Percentiles rank a stretch among this genome's conserved stretches.
Conservation (phyloP, 2,113 vertebrate species). For the Tichodroma muraria region DNA sequence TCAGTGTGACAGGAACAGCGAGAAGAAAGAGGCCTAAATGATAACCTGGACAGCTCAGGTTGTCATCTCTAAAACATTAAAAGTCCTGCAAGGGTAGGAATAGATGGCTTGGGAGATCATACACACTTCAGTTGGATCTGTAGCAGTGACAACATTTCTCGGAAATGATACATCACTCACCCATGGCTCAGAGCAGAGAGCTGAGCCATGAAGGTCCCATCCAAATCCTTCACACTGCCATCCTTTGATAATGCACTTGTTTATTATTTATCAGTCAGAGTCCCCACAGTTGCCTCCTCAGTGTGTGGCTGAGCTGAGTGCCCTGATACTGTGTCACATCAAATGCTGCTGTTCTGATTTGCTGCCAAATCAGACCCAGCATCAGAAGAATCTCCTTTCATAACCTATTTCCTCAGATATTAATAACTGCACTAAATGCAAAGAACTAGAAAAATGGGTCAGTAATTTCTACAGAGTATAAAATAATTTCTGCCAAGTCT, state of each 20-base stretch:
- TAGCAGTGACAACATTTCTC: not conserved
- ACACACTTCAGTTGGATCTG: not conserved
- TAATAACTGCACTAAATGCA: not conserved
- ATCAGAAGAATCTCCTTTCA: not conserved
- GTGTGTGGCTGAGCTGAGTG: not conserved
- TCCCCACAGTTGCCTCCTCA: not conserved
- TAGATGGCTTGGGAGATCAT: not conserved
- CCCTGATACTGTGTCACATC: not conserved
- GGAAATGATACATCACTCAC: not conserved
- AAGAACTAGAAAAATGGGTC: not conserved
- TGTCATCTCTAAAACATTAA: not conserved
- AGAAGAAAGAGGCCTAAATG: not conserved
- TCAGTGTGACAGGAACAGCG: not conserved
- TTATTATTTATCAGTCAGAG: not conserved
- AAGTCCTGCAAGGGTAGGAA: not conserved
- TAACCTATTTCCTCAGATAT: not conserved
- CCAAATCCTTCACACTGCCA: not conserved
- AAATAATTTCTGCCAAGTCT: not conserved
- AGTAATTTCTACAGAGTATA: not conserved
- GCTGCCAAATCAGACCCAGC: not conserved
- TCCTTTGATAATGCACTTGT: not conserved
- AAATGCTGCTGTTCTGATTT: not conserved
- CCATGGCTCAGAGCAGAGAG: not conserved
- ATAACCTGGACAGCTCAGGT: not conserved
- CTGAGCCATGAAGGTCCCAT: not conserved